phyloP scores from a whole-genome alignment of 35 echinoderm and acorn worm species.

The Patiria miniata region DNA sequence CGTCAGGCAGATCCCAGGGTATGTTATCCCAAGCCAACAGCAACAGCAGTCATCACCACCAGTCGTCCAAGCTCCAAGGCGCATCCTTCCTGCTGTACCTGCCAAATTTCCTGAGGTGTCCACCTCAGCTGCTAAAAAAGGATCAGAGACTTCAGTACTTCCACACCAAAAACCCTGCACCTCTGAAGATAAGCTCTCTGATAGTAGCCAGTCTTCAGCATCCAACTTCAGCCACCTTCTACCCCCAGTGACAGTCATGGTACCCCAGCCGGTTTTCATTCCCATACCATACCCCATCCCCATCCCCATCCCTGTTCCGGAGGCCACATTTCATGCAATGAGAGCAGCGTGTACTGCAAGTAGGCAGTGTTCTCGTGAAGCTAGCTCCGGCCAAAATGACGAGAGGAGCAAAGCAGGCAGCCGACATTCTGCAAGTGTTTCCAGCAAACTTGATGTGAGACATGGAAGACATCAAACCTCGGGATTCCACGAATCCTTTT shows the following conservation, averaged over 20 bases:
- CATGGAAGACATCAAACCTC: background rate
- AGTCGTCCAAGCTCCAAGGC: background rate
- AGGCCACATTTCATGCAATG: slow-evolving; percentile 46
- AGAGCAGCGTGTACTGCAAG: slow-evolving; percentile 33
- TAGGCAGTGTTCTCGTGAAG: background rate
- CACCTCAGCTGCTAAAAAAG: background rate
- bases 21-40: background rate
- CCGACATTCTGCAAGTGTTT: background rate
- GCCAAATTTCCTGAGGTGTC: background rate
- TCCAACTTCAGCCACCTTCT: slow-evolving; percentile 44
- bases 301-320: slow-evolving; percentile 84
- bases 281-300: slow-evolving; percentile 90
- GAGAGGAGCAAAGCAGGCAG: background rate
- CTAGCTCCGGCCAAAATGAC: background rate
- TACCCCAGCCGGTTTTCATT: slow-evolving; percentile 92
- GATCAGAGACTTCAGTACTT: background rate
- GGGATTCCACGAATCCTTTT: background rate
- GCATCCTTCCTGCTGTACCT: background rate
- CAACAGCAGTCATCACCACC: background rate
- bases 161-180: background rate
- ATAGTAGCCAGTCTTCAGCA: slow-evolving; percentile 9
- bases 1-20: background rate
- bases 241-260: slow-evolving; percentile 85
- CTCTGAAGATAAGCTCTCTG: background rate
- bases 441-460: background rate